Conservation (phyloP, 2,113 vertebrate species). For the Alethe castanea region DNA sequence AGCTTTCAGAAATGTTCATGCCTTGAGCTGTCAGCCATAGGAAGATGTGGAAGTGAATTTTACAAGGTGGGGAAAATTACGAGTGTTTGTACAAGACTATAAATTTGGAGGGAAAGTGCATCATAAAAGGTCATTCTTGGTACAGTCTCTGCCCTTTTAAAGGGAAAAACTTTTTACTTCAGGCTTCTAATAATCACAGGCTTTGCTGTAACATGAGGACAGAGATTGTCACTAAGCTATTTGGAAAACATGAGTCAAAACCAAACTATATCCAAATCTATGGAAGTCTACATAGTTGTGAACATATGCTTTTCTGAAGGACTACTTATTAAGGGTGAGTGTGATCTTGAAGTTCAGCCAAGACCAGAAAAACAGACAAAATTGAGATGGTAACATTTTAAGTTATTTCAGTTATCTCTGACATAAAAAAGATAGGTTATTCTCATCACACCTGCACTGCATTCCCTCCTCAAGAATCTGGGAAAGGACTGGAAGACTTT, state of each 20-base stretch:
- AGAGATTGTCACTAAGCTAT: not conserved
- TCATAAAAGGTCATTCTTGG: not conserved
- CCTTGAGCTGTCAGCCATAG: not conserved
- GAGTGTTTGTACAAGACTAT: not conserved
- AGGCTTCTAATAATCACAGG: not conserved
- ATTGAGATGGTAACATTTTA: not conserved
- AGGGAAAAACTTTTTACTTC: not conserved
- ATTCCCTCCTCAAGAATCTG: fast-evolving
- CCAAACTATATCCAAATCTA: not conserved
- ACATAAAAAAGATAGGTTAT: not conserved
- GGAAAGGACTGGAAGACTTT: not conserved
- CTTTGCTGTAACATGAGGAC: not conserved
- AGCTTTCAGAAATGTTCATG: not conserved
- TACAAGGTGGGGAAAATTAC: not conserved
- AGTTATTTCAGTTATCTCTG: not conserved
- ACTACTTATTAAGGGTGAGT: not conserved
- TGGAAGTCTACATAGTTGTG: not conserved
- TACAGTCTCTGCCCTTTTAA: not conserved
- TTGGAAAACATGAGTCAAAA: conserved; percentile 5
- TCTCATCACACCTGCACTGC: not conserved
- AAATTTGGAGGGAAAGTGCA: not conserved
- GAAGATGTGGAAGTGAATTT: not conserved
- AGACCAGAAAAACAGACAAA: not conserved
- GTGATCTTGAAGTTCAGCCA: not conserved
- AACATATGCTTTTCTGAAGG: not conserved